Evolutionary conservation across 2,888 invertebrate genomes (phyloP), one percentile per base, ranked within the genome.

Genomic region (Lingula anatina): DNA sequence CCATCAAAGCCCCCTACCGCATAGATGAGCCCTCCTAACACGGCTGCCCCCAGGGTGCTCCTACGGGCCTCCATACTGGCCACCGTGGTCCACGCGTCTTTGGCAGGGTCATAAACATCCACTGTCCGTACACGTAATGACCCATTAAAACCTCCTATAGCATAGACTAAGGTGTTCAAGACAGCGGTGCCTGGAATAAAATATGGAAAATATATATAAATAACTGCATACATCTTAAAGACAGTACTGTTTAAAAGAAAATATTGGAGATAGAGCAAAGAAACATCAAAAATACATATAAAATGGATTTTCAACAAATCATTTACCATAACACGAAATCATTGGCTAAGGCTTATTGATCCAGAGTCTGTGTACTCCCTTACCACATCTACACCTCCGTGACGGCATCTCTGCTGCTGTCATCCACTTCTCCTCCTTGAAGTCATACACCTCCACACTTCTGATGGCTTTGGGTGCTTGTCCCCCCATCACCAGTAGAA

Each of bases 381-480:
- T 78, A 86, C 81, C 90, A 85, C 79, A 79, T 56, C 80, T 61
- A 79, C 93, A 90, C 51, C 89, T 83, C 61, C 95, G 83, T 58
- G 89, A 85, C 2, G 90, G 93, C 87, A 96, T 88, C 78, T 90
- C 90, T 1, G 91, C 76, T 5, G 88, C 85, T 68, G 87, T 86
- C 66, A 85, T 86, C 92, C 93, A 94, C 58, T 85, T 82, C 70
- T 89, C 88, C 63, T 88, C 87, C 61, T 87, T 85, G 64, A 90
- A 85, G 78, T 90, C 90, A 66, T 85, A 91, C 73, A 89, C 88
- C 70, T 91, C 93, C 26, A 90, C 93, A 64, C 90, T 91, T 62
- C 93, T 84, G 65, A 95, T 90, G 1, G 95, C 95, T 80, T 96
- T 96, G 2, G 95, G 95, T 40, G 95, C 94, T 80, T 96, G 95